Conservation (phyloP, 30 jellyfish, hydroid and myxozoan genomes). For the Nemopilema nomurai region DNA sequence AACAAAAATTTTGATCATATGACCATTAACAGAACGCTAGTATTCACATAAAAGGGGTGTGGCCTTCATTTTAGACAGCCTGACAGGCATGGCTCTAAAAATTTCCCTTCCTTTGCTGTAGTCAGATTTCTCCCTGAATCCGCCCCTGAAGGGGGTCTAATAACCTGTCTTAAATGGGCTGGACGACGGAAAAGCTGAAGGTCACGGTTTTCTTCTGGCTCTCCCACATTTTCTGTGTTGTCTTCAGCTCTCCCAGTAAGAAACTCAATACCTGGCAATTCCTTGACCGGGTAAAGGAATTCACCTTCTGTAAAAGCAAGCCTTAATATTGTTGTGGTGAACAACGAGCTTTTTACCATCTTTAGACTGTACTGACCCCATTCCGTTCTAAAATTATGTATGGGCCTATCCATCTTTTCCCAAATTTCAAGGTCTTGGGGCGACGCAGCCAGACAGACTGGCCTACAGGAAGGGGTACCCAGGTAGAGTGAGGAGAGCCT, state of each 20-base stretch:
- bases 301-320: background rate
- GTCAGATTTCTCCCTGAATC: too few species aligned
- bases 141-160: background rate
- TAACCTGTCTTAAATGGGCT: background rate
- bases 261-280: background rate
- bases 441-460: conserved; percentile 55
- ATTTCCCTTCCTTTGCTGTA: too few species aligned
- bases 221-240: background rate
- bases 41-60: too few species aligned
- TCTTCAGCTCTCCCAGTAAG: background rate
- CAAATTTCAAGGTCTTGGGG: conserved; percentile 54
- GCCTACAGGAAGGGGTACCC: conserved; percentile 42
- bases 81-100: too few species aligned
- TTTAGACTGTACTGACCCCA: conserved; percentile 5
- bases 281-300: conserved; percentile 1
- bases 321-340: conserved; percentile 4
- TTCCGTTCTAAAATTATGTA: background rate
- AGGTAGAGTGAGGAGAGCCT: conserved; percentile 12
- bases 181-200: background rate
- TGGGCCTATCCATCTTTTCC: background rate
- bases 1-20: too few species aligned
- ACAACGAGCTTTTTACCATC: background rate
- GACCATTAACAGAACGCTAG: too few species aligned
- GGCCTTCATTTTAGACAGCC: too few species aligned
- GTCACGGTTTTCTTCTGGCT: background rate